Conservation (phyloP, 1,140 invertebrate species). For the Drosophila ficusphila region DNA sequence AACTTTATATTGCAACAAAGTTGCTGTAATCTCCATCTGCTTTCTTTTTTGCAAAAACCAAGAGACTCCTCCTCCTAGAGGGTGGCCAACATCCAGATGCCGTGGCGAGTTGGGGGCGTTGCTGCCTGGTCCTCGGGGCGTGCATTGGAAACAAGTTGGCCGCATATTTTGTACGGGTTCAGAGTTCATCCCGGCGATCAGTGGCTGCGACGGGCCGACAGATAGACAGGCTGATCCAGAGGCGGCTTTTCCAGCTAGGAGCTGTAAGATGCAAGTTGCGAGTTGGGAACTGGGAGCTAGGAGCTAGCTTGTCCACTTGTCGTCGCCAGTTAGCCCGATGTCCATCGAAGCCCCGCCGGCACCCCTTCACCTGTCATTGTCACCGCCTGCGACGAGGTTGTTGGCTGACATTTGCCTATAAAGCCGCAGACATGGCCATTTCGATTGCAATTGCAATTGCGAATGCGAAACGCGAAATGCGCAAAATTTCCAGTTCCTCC, state of each 20-base stretch:
- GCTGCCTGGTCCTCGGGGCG: slow-evolving; percentile 60
- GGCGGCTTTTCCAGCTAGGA: slow-evolving; percentile 1
- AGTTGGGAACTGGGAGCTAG: slow-evolving; percentile 10
- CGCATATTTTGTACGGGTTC: slow-evolving; percentile 78
- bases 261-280: background rate
- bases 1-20: background rate
- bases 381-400: slow-evolving; percentile 66
- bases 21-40: background rate
- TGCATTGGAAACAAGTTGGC: slow-evolving; percentile 76
- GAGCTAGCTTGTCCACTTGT: slow-evolving; percentile 69
- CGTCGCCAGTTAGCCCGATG: slow-evolving; percentile 67
- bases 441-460: slow-evolving; percentile 20
- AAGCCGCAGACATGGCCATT: slow-evolving; percentile 53
- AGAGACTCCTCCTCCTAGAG: background rate
- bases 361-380: slow-evolving; percentile 65
- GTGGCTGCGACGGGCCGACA: slow-evolving; percentile 35
- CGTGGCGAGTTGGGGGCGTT: slow-evolving; percentile 68
- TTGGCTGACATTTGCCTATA: slow-evolving; percentile 77
- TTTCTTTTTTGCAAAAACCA: background rate
- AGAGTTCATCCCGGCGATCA: slow-evolving; percentile 66
- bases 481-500: slow-evolving; percentile 49
- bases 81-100: slow-evolving; percentile 41
- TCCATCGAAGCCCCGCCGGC: slow-evolving; percentile 9
- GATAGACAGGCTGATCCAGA: slow-evolving; percentile 47
- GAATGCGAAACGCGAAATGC: slow-evolving; percentile 31